A percentile compares a stretch with the other conserved stretches of the same genome.
These are phyloP conservation scores for Leucoptera coffeella DNA, from an alignment of 2,888 invertebrate species.

Conservation along the genomic window DNA sequence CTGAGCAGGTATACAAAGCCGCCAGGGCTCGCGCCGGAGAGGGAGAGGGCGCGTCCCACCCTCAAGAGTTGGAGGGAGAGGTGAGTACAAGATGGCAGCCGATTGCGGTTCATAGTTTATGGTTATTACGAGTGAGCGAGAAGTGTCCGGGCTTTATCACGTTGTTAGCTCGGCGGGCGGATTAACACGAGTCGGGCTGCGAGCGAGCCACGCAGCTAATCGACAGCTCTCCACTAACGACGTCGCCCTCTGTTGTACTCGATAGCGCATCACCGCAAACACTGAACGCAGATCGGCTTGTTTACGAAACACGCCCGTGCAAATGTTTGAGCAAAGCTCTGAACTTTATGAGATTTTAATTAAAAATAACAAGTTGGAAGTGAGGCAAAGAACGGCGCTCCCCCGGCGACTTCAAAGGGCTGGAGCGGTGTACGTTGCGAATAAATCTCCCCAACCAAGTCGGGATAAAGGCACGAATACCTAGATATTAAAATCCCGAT, in stretches of 20 bases:
- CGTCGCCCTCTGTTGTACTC: slow-evolving; percentile 5
- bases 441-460: slow-evolving; percentile 37
- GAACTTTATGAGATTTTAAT: slow-evolving; percentile 36
- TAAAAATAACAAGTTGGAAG: slow-evolving; percentile 27
- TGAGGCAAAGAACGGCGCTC: slow-evolving; percentile 26
- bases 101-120: slow-evolving; percentile 53
- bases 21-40: slow-evolving; percentile 13
- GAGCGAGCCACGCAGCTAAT: slow-evolving; percentile 11
- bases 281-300: not conserved
- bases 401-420: slow-evolving; percentile 43
- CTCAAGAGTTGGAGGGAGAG: slow-evolving; percentile 25
- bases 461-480: slow-evolving; percentile 29
- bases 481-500: slow-evolving; percentile 37
- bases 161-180: slow-evolving; percentile 44
- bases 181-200: slow-evolving; percentile 35
- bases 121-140: slow-evolving; percentile 47
- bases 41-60: slow-evolving; percentile 16
- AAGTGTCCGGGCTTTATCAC: slow-evolving; percentile 47
- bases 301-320: not conserved
- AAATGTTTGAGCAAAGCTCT: slow-evolving; percentile 2
- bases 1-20: slow-evolving; percentile 19
- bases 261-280: not conserved
- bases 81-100: slow-evolving; percentile 47
- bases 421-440: slow-evolving; percentile 18
- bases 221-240: slow-evolving; percentile 17